Percentiles rank a stretch among this genome's conserved stretches.
Evolutionary conservation across 2,113 vertebrate genomes (phyloP).

Genomic region (Tinamus guttatus): DNA sequence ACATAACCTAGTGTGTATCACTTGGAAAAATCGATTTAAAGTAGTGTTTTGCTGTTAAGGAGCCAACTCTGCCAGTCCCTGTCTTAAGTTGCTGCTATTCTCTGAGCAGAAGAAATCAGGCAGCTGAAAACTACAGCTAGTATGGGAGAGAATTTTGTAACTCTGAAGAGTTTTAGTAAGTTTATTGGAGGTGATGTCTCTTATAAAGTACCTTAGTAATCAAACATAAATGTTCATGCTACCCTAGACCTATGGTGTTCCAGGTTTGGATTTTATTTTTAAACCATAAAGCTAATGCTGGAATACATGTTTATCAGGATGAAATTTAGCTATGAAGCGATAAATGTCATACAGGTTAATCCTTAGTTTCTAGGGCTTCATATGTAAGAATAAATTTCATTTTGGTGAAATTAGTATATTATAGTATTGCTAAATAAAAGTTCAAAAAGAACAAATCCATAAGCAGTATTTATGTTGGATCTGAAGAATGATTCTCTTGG

Average conservation of each 20-base stretch:
- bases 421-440: neutral
- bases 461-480: neutral
- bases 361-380: neutral
- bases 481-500: neutral
- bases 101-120: neutral
- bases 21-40: neutral
- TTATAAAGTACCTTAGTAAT: neutral
- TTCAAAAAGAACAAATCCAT: neutral
- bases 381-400: fast-evolving
- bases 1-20: no score
- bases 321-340: neutral
- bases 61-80: neutral
- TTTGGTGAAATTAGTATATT: neutral
- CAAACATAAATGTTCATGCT: neutral
- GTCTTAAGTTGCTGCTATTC: neutral
- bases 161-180: neutral
- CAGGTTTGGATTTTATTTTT: neutral
- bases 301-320: neutral
- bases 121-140: neutral
- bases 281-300: neutral
- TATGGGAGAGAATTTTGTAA: neutral
- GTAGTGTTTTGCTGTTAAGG: neutral
- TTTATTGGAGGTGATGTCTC: neutral
- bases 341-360: neutral
- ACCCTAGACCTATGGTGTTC: neutral